Evolutionary conservation across 1,140 invertebrate species (phyloP).

Genomic region (Sinella curviseta): DNA sequence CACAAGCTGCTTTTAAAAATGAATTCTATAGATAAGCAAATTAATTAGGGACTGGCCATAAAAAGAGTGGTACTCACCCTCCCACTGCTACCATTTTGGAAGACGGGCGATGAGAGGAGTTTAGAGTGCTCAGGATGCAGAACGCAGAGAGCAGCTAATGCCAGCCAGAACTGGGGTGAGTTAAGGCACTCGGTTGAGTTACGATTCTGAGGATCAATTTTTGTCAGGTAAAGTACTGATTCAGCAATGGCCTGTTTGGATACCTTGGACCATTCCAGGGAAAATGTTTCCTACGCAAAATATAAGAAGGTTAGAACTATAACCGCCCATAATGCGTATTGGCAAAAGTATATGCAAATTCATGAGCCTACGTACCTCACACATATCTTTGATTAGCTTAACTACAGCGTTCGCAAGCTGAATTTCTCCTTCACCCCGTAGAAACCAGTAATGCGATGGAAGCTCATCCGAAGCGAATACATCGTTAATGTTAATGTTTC

Average conservation of each 20-base stretch:
- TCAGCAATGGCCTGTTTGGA: slow-evolving; percentile 89
- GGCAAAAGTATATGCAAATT: no score
- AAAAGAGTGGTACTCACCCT: slow-evolving; percentile 56
- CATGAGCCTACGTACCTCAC: slow-evolving; percentile 71
- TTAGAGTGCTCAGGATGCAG: slow-evolving; percentile 89
- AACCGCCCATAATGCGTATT: slow-evolving; percentile 32
- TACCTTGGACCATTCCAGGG: slow-evolving; percentile 79
- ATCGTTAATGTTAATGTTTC: slow-evolving; percentile 43
- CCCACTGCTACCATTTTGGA: slow-evolving; percentile 62
- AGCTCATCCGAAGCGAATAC: slow-evolving; percentile 37
- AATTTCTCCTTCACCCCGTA: slow-evolving; percentile 42
- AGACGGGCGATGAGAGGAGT: slow-evolving; percentile 71
- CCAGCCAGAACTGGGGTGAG: slow-evolving; percentile 85
- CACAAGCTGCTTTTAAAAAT: no score
- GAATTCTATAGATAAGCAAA: not conserved
- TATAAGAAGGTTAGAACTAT: no score
- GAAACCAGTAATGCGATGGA: slow-evolving; percentile 42
- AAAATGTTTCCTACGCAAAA: slow-evolving; percentile 72
- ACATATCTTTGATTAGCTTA: slow-evolving; percentile 85
- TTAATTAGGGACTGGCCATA: not conserved
- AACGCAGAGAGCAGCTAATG: slow-evolving; percentile 88
- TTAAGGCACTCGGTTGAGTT: slow-evolving; percentile 73
- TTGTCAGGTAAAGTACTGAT: slow-evolving; percentile 81
- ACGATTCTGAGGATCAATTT: slow-evolving; percentile 73
- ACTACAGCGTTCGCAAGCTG: slow-evolving; percentile 84